Evolutionary conservation across 1,140 invertebrate genomes (phyloP).

Genomic region (Drosophila seguyi): DNA sequence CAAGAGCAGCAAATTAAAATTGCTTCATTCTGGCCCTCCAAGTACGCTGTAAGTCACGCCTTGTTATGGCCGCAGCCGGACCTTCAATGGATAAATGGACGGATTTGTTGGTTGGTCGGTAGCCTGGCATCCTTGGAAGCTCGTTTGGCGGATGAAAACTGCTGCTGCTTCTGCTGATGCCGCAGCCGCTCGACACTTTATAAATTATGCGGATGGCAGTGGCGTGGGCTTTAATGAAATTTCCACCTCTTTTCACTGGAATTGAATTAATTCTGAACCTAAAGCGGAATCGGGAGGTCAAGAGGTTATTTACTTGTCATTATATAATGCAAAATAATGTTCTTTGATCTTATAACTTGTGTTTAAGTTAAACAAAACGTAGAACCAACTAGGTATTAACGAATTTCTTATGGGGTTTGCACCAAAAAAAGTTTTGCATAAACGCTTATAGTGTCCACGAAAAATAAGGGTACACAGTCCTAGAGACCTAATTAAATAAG

Average conservation of each 20-base stretch:
- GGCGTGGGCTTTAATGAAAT: conserved; percentile 70
- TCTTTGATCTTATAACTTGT: not conserved
- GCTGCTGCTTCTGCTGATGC: not conserved
- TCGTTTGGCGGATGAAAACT: conserved; percentile 14
- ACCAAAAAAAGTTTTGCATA: conserved; percentile 2
- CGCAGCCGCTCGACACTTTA: conserved; percentile 72
- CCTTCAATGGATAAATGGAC: conserved; percentile 57
- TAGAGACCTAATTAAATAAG: conserved; percentile 40
- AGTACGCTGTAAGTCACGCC: conserved; percentile 63
- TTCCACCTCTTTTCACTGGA: conserved; percentile 32
- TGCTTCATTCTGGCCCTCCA: conserved; percentile 69
- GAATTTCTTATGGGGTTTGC: not conserved
- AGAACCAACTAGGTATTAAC: not conserved
- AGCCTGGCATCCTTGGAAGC: conserved; percentile 14
- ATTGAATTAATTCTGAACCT: conserved; percentile 27
- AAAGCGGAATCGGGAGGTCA: not conserved
- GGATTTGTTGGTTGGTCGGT: conserved; percentile 46
- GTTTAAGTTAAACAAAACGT: not conserved
- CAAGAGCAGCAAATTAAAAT: conserved; percentile 76
- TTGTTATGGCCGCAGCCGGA: conserved; percentile 48
- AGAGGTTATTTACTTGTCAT: conserved; percentile 2
- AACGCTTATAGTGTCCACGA: not conserved
- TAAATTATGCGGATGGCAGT: conserved; percentile 66
- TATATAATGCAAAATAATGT: not conserved
- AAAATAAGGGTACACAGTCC: not conserved